These are phyloP conservation scores for Nomada ruficornis DNA, from an alignment of 2,888 invertebrate genomes.

Conservation along the genomic window DNA sequence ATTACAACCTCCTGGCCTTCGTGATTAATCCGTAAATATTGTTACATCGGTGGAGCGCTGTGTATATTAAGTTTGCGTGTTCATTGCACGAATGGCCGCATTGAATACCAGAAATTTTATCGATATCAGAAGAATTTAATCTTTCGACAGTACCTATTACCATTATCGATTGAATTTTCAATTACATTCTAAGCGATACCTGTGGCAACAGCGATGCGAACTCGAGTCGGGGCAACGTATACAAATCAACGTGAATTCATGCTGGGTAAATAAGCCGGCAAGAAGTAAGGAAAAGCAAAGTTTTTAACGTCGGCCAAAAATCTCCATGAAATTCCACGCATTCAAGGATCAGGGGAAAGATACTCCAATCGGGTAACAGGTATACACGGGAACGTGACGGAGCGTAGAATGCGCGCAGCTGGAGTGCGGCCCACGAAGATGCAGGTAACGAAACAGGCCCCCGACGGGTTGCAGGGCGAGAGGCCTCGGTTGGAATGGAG, in stretches of 20 bases:
- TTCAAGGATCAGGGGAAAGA: neutral
- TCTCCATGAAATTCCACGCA: slow-evolving; percentile 13
- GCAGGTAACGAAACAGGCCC: slow-evolving; percentile 22
- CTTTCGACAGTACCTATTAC: neutral
- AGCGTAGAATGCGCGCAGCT: slow-evolving; percentile 23
- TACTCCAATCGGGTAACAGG: neutral
- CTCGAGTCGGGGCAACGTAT: too few relatives aligned
- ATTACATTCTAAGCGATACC: neutral
- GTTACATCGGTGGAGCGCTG: neutral
- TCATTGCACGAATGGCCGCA: neutral
- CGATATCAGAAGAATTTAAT: slow-evolving; percentile 7
- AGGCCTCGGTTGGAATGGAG: slow-evolving; percentile 69
- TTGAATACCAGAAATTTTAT: neutral
- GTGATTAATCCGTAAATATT: neutral
- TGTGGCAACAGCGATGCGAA: too few relatives aligned
- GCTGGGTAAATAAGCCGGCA: too few relatives aligned
- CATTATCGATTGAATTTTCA: neutral
- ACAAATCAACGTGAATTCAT: too few relatives aligned
- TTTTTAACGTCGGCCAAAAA: too few relatives aligned
- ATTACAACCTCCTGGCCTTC: neutral
- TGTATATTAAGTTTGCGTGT: neutral
- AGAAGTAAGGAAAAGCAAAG: too few relatives aligned
- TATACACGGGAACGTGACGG: neutral
- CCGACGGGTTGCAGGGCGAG: slow-evolving; percentile 33
- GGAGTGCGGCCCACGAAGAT: slow-evolving; percentile 28